Percentiles rank a stretch among this genome's conserved stretches.
phyloP scores from a whole-genome alignment of 2,888 invertebrate species.

The Drosophila anomelani region DNA sequence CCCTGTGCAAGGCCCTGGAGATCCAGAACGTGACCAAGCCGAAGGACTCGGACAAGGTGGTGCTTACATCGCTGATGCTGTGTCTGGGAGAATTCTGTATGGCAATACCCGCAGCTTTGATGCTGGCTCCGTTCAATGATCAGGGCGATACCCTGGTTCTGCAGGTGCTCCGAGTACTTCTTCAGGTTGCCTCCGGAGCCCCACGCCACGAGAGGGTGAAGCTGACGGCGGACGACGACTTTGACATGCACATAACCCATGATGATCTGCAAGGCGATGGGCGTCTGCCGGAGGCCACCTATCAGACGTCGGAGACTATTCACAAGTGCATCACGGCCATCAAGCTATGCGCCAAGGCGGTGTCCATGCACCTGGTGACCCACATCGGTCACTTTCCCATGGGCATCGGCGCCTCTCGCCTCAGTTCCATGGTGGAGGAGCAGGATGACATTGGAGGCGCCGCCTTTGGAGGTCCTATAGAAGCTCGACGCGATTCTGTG shows the following conservation, averaged over 20 bases:
- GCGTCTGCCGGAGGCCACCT: conserved; percentile 80
- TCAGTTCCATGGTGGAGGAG: conserved; percentile 96
- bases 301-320: conserved; percentile 84
- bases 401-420: conserved; percentile 93
- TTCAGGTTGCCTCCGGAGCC: conserved; percentile 83
- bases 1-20: conserved; percentile 84
- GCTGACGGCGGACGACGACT: conserved; percentile 84
- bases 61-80: conserved; percentile 89
- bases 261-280: conserved; percentile 83
- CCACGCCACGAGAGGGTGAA: conserved; percentile 82
- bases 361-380: conserved; percentile 93
- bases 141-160: conserved; percentile 86
- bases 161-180: conserved; percentile 89
- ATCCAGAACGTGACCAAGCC: conserved; percentile 83
- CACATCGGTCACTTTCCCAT: conserved; percentile 98
- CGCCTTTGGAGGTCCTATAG: conserved; percentile 53
- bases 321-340: conserved; percentile 86
- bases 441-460: conserved; percentile 90
- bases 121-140: conserved; percentile 85
- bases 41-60: conserved; percentile 83
- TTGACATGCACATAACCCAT: conserved; percentile 83
- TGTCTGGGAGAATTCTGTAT: conserved; percentile 98
- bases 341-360: conserved; percentile 86
- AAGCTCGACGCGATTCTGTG: conserved; percentile 81
- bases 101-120: conserved; percentile 89